phyloP scores from a whole-genome alignment of 2,113 vertebrate genomes.

The Pluvianellus socialis region DNA sequence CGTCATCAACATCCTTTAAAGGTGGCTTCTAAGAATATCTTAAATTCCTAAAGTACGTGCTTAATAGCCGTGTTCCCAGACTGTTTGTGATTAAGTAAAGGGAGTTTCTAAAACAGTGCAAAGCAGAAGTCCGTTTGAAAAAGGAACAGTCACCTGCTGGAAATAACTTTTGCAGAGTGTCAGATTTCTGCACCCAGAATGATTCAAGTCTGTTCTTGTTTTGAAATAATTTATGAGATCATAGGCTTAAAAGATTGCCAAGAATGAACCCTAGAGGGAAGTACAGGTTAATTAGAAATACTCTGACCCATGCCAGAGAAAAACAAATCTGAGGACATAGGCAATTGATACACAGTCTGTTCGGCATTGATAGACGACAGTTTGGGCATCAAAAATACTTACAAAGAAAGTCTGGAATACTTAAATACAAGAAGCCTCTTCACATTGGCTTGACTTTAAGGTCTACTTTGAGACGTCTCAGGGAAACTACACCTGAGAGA shows the following conservation, averaged over 20 bases:
- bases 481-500: not conserved
- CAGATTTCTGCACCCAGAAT: not conserved
- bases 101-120: not conserved
- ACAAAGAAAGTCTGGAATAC: not conserved
- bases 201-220: not conserved
- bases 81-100: not conserved
- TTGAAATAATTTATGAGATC: not conserved
- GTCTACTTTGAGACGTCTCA: not conserved
- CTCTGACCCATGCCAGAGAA: not conserved
- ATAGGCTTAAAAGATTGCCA: not conserved
- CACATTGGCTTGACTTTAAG: not conserved
- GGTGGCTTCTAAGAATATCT: not conserved
- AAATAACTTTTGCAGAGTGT: not conserved
- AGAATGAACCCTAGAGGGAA: not conserved
- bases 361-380: not conserved
- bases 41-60: not conserved
- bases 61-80: not conserved
- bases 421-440: not conserved
- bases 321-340: not conserved
- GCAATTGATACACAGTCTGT: not conserved
- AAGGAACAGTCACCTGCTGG: conserved; percentile 2
- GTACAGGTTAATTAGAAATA: not conserved
- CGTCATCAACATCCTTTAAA: not conserved
- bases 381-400: not conserved
- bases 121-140: not conserved